Evolutionary conservation across 2,113 vertebrate species (phyloP).

Genomic region (Electrona antarctica): DNA sequence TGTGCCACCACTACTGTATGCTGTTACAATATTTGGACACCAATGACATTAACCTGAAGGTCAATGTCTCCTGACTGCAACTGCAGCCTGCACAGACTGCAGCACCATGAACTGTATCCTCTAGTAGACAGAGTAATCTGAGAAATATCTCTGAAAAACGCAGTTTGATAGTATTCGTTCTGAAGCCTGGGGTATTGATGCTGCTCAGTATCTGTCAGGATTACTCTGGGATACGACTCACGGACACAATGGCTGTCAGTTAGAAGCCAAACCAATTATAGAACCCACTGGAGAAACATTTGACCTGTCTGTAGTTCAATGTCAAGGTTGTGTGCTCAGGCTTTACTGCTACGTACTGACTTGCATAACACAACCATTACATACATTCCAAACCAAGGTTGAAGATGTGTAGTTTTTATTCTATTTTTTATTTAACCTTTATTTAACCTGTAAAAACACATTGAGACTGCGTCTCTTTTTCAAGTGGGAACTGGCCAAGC

Average conservation of each 20-base stretch:
- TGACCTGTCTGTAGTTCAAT: conserved; percentile 15
- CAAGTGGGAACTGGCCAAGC: no score
- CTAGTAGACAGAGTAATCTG: not conserved
- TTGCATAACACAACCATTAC: conserved; percentile 9
- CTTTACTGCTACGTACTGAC: not conserved
- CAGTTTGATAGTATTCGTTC: no score
- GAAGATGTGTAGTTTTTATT: not conserved
- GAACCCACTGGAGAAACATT: conserved; percentile 1
- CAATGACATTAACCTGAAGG: conserved; percentile 51
- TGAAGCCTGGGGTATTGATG: not conserved
- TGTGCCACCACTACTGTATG: not conserved
- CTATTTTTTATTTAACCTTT: no score
- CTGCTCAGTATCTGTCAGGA: not conserved
- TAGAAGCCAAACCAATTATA: conserved; percentile 34
- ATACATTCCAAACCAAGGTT: not conserved
- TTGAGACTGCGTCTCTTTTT: no score
- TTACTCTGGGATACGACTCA: not conserved
- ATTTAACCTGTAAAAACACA: no score
- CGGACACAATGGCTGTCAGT: conserved; percentile 1
- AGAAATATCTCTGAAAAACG: not conserved
- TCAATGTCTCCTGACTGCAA: conserved; percentile 53
- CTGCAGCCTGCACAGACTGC: conserved; percentile 37
- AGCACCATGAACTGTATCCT: not conserved
- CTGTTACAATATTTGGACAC: conserved; percentile 23
- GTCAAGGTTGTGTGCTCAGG: not conserved